Evolutionary conservation across 2,113 vertebrate species (phyloP), one percentile per base, ranked within the genome.

Genomic region (Toxostoma redivivum): DNA sequence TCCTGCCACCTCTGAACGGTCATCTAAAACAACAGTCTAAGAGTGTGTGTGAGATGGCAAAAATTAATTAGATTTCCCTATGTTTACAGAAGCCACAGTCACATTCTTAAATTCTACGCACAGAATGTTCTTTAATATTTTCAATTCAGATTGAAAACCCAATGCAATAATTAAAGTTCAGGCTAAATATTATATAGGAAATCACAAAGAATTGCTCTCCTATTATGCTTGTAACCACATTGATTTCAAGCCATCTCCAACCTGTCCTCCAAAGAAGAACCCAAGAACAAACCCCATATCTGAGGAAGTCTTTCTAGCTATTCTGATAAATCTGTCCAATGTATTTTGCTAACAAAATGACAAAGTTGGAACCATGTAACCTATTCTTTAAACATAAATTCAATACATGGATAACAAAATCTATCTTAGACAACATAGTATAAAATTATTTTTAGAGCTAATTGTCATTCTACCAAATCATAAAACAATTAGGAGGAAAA

Each of bases 91-190:
- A 94, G 81, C 30, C 73, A 51, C 38, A 92, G 69, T 57, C 10
- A 16, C 37, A 16, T 40, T 61, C 47, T 35, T 47, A 58, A 69
- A 65, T 16, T 53, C 25, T 80, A 67, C 35, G 81, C 12, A 74
- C n/a, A 51, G 8, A 69, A 51, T 58, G 35, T 48, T 87, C 53
- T 44, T 62, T 54, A 92, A 27, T 88, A 84, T 88, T 97, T 97
- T 90, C 60, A 94, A 91, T 92, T 94, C 92, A 88, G 56, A 88
- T 22, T 51, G 28, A 69, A 96, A 92, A 90, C 40, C 3, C 48
- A 83, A 76, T 12, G 47, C 2, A 12, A 42, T 70, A 89, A 94
- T 88, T 95, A 83, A 96, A 24, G 35, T 93, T 94, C 60, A 90
- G 60, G 57, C 31, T 90, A 97, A 95, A 93, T 22, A 15, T 51